Conservation (phyloP, 2,113 vertebrate genomes). For the Phocoena phocoena region DNA sequence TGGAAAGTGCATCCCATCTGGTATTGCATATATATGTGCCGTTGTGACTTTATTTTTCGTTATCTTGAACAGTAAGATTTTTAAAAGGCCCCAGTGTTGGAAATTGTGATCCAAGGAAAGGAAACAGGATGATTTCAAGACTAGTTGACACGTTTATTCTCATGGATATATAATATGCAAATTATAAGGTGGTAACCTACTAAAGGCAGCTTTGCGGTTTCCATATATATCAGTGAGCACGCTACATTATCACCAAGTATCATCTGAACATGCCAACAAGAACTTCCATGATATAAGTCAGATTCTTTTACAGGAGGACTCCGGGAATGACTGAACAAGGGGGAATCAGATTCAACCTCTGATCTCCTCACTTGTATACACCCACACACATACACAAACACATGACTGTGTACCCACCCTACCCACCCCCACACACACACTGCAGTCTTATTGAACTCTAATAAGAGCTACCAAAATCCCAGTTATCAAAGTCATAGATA, state of each 20-base stretch:
- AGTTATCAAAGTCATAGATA: neutral
- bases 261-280: neutral
- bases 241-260: neutral
- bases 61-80: constrained; percentile 37
- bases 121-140: neutral
- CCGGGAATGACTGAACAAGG: neutral
- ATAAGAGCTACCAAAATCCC: neutral
- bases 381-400: neutral
- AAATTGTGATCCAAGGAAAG: neutral
- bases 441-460: neutral
- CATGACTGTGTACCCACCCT: neutral
- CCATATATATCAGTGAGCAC: neutral
- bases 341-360: neutral
- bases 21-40: neutral
- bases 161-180: neutral
- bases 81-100: neutral
- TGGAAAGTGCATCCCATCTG: constrained; percentile 41
- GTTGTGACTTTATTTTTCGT: neutral
- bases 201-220: neutral
- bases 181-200: neutral
- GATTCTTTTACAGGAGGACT: neutral
- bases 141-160: constrained; percentile 4
- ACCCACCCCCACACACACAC: neutral
- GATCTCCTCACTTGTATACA: neutral
- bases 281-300: neutral